Percentiles rank a stretch among this genome's conserved stretches.
Evolutionary conservation across 2,888 invertebrate species (phyloP).

Genomic region (Ferrisia virgata): DNA sequence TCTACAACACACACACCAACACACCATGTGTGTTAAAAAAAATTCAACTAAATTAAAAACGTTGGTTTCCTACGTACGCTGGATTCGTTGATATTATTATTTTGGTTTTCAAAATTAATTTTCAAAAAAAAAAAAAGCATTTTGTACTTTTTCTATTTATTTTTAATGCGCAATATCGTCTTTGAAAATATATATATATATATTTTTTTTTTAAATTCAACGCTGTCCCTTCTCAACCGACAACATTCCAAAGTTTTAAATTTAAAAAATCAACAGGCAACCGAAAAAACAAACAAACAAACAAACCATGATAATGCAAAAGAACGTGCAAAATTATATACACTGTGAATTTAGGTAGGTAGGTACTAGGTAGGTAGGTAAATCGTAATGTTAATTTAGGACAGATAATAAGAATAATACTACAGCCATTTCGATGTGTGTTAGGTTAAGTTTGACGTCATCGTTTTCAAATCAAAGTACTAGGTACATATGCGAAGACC

Average conservation of each 20-base stretch:
- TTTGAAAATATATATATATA: too few species aligned
- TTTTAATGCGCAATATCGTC: too few species aligned
- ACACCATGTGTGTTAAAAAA: constrained; percentile 39
- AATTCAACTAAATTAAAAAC: not conserved
- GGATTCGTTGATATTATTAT: not conserved
- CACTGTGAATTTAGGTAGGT: constrained; percentile 11
- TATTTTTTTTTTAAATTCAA: too few species aligned
- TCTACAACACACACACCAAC: constrained; percentile 46
- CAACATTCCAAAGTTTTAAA: too few species aligned
- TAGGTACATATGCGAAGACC: too few species aligned
- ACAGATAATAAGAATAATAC: constrained; percentile 27
- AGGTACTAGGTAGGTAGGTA: too few species aligned
- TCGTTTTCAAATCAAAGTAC: not conserved
- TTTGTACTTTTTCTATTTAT: not conserved
- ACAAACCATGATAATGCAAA: not conserved
- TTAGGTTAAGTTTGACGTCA: not conserved
- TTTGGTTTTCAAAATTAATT: not conserved
- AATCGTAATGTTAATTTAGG: constrained; percentile 15
- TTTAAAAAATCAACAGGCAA: not conserved
- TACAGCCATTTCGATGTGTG: not conserved
- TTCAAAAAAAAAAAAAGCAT: not conserved
- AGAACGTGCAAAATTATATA: constrained; percentile 27
- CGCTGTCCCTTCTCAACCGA: too few species aligned
- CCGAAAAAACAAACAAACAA: not conserved
- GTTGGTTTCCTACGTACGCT: not conserved